Percentiles rank a stretch among this genome's conserved stretches.
These are phyloP conservation scores for Phaetusa simplex DNA, from an alignment of 2,113 vertebrate species.

Conservation along the genomic window DNA sequence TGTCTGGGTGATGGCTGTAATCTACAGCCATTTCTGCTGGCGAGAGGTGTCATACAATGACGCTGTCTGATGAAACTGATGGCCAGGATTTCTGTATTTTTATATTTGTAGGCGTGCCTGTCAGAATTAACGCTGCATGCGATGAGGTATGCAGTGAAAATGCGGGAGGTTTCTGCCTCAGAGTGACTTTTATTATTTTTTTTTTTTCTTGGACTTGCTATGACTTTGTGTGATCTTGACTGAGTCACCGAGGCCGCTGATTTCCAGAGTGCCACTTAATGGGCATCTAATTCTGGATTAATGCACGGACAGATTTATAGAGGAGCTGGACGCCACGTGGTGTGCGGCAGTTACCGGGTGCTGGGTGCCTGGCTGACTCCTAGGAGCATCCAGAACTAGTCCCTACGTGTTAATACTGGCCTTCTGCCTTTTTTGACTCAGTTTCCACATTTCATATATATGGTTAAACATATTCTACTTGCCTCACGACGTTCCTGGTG, in stretches of 20 bases:
- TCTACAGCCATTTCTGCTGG: background rate
- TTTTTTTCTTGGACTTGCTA: background rate
- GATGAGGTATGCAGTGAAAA: background rate
- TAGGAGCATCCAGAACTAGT: background rate
- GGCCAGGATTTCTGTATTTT: background rate
- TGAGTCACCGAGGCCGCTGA: background rate
- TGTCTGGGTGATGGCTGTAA: background rate
- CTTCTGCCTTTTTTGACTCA: background rate
- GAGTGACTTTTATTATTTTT: background rate
- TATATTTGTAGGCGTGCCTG: background rate
- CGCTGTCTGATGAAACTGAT: background rate
- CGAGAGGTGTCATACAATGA: background rate
- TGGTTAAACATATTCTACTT: background rate
- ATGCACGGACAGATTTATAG: background rate
- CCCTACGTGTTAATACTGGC: background rate
- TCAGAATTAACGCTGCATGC: background rate
- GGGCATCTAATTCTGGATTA: background rate
- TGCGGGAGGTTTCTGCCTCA: background rate
- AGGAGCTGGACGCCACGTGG: background rate
- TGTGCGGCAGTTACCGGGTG: background rate
- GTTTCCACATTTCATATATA: background rate
- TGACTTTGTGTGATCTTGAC: background rate
- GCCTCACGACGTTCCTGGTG: background rate
- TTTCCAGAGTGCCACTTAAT: background rate
- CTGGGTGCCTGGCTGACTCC: background rate